phyloP scores from a whole-genome alignment of 2,797 vertebrate species.

The Limosa lapponica region DNA sequence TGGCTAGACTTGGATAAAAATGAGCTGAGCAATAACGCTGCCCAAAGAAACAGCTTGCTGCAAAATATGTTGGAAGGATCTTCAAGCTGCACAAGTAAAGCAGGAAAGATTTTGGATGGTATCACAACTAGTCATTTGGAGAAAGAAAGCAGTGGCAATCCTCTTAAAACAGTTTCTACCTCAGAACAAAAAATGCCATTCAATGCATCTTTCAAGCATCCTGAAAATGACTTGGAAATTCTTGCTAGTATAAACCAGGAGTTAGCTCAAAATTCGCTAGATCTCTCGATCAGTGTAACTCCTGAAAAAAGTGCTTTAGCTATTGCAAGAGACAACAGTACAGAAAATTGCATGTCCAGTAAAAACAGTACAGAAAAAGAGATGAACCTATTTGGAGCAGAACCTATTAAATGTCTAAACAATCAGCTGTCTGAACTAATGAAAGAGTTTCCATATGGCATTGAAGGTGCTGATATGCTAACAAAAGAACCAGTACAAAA shows the following conservation, averaged over 20 bases:
- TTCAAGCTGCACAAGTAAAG: neutral
- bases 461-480: slow-evolving; percentile 52
- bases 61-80: neutral
- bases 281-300: neutral
- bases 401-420: slow-evolving; percentile 8
- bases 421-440: slow-evolving; percentile 79
- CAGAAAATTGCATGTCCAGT: neutral
- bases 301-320: neutral
- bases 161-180: neutral
- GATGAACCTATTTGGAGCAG: neutral
- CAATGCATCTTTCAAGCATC: neutral
- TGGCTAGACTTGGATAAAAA: neutral
- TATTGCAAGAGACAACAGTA: neutral
- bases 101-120: neutral
- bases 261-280: neutral
- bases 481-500: neutral
- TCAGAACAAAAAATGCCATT: neutral
- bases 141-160: neutral
- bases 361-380: neutral
- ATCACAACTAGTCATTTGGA: neutral
- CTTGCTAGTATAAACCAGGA: neutral
- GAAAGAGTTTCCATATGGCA: slow-evolving; percentile 79
- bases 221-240: neutral
- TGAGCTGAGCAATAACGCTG: neutral
- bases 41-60: neutral